Evolutionary conservation across 2,888 invertebrate genomes (phyloP), one percentile per base, ranked within the genome.

Genomic region (Leptinotarsa peninsularis): DNA sequence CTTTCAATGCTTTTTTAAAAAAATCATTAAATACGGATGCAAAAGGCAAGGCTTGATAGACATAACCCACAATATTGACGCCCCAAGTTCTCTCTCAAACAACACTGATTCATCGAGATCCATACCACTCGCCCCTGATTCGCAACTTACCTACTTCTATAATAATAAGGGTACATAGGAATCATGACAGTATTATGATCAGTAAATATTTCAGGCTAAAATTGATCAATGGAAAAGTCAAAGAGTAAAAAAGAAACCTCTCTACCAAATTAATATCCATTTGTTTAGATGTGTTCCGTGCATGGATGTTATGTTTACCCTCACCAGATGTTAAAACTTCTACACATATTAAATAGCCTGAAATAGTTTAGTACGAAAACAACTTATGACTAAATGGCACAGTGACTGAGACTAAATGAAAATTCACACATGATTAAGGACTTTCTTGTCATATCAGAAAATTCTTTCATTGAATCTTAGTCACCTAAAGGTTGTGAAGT

Each of bases 61-160:
- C 87, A 86, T 85, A 85, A 88, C 85, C 88, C 86, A 86, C 87
- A 87, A 88, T 87, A 85, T 88, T 88, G 86, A 86, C 86, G 87
- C 87, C 85, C 84, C 86, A 85, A 76, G 60, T 82, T 73, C 80
- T 70, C 86, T 81, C 83, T 74, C 82, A 83, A 68, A 74, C 79
- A 80, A 79, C 81, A 76, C 72, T 27, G 50, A 54, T 73, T 70
- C 69, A 70, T 67, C 67, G 72, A 75, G 79, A 78, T 80, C 80
- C 84, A 83, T 83, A 75, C 83, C 84, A 83, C 74, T 79, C 80
- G 80, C 81, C 76, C 76, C 69, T 80, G 76, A 76, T 72, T 77
- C 74, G 75, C 71, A 81, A 76, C 78, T 81, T 81, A 76, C 82
- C 83, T 84, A 83, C 70, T 73, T 71, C 60, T 52, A 70, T 56